These are phyloP conservation scores for Hyposoter didymator DNA, from an alignment of 2,888 invertebrate genomes.

Conservation along the genomic window DNA sequence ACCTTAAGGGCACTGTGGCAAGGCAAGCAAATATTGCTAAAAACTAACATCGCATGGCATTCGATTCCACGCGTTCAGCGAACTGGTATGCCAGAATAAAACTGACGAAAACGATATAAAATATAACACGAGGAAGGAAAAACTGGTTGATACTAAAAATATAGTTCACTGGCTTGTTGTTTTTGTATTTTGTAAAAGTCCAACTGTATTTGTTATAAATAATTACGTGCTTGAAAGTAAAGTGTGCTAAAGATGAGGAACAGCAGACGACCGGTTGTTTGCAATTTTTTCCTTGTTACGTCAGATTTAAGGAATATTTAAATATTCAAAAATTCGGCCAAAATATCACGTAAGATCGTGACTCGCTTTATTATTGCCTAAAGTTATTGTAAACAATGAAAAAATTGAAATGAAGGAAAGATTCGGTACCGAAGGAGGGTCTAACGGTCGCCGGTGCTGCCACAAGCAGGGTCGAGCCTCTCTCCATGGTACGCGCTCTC, in stretches of 20 bases:
- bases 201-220: neutral
- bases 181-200: neutral
- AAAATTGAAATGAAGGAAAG: neutral
- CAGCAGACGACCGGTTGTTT: neutral
- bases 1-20: no score
- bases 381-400: neutral
- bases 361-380: neutral
- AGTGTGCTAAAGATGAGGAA: slow-evolving; percentile 1
- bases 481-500: slow-evolving; percentile 64
- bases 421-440: slow-evolving; percentile 38
- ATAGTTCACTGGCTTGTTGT: neutral
- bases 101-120: neutral
- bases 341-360: slow-evolving; percentile 3
- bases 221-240: neutral
- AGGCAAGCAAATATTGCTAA: neutral
- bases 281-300: neutral
- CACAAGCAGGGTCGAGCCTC: slow-evolving; percentile 26
- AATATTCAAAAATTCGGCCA: neutral
- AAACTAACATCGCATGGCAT: neutral
- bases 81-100: neutral
- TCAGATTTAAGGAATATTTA: neutral
- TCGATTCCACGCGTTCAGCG: neutral
- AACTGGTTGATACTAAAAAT: neutral
- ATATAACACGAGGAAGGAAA: neutral
- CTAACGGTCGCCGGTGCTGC: neutral